Conservation (phyloP, 2,888 invertebrate genomes). For the Heterodera filipjevi region DNA sequence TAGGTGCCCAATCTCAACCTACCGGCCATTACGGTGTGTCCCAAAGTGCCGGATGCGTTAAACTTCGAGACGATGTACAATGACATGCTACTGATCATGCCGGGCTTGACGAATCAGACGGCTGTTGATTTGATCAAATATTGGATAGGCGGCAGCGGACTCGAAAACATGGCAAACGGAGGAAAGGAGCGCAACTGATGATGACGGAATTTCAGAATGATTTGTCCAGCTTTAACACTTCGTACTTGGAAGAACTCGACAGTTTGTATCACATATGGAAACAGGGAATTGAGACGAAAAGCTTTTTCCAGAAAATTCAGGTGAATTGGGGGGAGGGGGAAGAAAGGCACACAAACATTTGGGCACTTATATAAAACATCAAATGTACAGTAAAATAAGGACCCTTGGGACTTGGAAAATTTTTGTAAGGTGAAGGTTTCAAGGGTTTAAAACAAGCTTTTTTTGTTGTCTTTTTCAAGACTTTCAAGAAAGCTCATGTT, state of each 20-base stretch:
- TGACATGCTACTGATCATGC: slow-evolving; percentile 50
- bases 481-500: no score
- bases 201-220: slow-evolving; percentile 38
- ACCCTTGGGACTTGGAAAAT: no score
- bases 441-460: no score
- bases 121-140: slow-evolving; percentile 49
- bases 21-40: slow-evolving; percentile 60
- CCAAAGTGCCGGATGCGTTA: slow-evolving; percentile 58
- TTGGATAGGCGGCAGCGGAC: slow-evolving; percentile 56
- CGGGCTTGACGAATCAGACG: slow-evolving; percentile 40
- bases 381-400: no score
- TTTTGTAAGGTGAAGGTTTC: no score
- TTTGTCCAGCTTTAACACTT: slow-evolving; percentile 50
- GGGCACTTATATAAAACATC: no score
- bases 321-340: slow-evolving; percentile 30
- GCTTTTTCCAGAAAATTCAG: slow-evolving; percentile 55
- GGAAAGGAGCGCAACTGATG: not conserved
- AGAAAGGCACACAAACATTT: no score
- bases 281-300: slow-evolving; percentile 37
- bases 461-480: no score
- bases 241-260: slow-evolving; percentile 52
- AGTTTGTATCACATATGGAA: slow-evolving; percentile 51
- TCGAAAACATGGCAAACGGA: slow-evolving; percentile 54
- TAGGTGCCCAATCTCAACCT: slow-evolving; percentile 54
- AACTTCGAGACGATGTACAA: slow-evolving; percentile 55